Percentiles rank a stretch among this genome's conserved stretches.
Evolutionary conservation across 1,140 invertebrate species (phyloP).

Genomic region (Varroa destructor): DNA sequence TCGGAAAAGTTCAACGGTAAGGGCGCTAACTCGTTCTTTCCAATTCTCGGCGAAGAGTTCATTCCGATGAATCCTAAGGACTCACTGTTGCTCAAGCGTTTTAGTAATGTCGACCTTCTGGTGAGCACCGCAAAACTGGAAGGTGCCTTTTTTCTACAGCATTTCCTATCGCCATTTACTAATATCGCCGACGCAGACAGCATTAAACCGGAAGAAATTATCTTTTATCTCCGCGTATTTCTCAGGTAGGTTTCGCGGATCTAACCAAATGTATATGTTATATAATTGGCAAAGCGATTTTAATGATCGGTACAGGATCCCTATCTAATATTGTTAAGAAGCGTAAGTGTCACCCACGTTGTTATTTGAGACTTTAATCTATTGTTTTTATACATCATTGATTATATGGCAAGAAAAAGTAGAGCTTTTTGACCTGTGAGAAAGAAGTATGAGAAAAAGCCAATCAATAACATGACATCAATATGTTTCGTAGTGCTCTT

Average conservation of each 20-base stretch:
- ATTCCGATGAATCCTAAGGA: conserved; percentile 27
- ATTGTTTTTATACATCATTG: not conserved
- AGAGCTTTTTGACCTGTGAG: not conserved
- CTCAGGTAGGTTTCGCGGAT: not conserved
- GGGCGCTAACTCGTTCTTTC: conserved; percentile 21
- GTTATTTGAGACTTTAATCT: not conserved
- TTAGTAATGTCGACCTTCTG: conserved; percentile 17
- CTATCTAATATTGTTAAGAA: too few species aligned
- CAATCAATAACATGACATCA: not conserved
- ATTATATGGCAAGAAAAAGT: not conserved
- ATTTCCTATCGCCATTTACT: conserved; percentile 22
- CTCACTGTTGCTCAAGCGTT: conserved; percentile 5
- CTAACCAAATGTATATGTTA: too few species aligned
- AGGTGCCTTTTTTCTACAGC: conserved; percentile 20
- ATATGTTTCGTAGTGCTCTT: conserved; percentile 1
- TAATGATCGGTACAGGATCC: too few species aligned
- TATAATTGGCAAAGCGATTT: too few species aligned
- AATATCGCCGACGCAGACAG: conserved; percentile 12
- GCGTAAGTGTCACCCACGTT: not conserved
- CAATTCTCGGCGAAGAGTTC: conserved; percentile 19
- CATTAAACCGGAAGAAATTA: not conserved
- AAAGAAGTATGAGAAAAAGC: too few species aligned
- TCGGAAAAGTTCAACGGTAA: conserved; percentile 25
- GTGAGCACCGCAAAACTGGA: not conserved
- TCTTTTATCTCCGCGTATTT: conserved; percentile 22